phyloP scores from a whole-genome alignment of 2,888 invertebrate species.

The Agrochola lota region DNA sequence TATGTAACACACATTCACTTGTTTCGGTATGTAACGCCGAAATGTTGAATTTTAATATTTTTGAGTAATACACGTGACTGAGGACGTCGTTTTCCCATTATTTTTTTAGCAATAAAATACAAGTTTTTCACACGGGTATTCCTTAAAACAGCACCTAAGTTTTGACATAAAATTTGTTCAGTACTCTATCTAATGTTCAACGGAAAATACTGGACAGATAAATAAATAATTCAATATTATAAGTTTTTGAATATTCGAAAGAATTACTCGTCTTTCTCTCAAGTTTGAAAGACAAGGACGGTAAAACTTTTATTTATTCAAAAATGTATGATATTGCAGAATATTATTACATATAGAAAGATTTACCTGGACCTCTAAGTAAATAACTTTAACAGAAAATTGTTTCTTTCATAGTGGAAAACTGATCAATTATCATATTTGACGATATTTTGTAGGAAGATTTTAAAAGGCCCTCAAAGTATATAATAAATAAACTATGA shows the following conservation, averaged over 20 bases:
- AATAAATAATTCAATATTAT: slow-evolving; percentile 32
- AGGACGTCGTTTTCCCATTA: slow-evolving; percentile 19
- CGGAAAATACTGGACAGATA: slow-evolving; percentile 63
- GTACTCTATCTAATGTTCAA: slow-evolving; percentile 69
- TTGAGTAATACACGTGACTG: slow-evolving; percentile 47
- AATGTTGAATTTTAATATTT: slow-evolving; percentile 41
- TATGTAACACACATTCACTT: background rate
- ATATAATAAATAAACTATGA: slow-evolving; percentile 31
- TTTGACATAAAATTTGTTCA: slow-evolving; percentile 78
- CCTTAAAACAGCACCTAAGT: slow-evolving; percentile 77
- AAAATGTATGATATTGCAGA: slow-evolving; percentile 30
- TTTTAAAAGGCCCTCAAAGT: slow-evolving; percentile 25
- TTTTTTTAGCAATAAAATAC: slow-evolving; percentile 42
- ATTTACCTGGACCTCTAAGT: slow-evolving; percentile 15
- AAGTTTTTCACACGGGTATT: slow-evolving; percentile 51
- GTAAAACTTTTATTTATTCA: background rate
- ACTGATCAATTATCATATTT: background rate
- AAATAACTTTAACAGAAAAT: slow-evolving; percentile 17
- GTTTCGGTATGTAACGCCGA: background rate
- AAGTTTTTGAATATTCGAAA: slow-evolving; percentile 19
- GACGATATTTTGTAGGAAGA: background rate
- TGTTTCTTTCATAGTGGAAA: slow-evolving; percentile 5
- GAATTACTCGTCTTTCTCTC: slow-evolving; percentile 19
- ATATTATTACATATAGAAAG: slow-evolving; percentile 26
- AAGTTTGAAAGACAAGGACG: slow-evolving; percentile 32